Evolutionary conservation across 2,113 vertebrate species (phyloP), one percentile per base, ranked within the genome.

Genomic region (Phrynocephalus versicolor): DNA sequence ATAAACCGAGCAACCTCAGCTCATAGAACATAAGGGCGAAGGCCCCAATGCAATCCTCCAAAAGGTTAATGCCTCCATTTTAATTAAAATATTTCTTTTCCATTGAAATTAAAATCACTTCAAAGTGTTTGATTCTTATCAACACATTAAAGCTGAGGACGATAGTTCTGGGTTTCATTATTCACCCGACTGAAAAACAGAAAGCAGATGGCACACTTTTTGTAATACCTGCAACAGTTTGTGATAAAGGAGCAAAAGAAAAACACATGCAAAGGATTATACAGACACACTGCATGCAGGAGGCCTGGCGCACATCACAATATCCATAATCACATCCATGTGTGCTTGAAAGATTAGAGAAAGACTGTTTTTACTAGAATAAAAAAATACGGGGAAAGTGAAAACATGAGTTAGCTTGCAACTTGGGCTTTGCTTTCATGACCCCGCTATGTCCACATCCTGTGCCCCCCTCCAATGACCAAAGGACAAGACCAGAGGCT

Each of bases 61-160:
- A 9, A 27, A 33, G 62, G 58, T 23, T 37, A 39, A 13, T 37
- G 55, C 51, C 71, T 62, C 33, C 27, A 1, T 0, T 70, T 41
- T 2, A 73, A 85, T 70, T 1, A 0, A 82, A 90, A 85, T 0
- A 2, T 67, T 70, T 84, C 64, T 45, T 67, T 70, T 16, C 3
- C 4, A 64, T 27, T 55, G n/a, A 51, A 74, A 72, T 25, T 25
- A 64, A 86, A 35, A 18, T 80, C 65, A 78, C 70, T 78, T 78
- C 69, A 79, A 69, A 18, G 35, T 67, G 65, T 78, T 21, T 64
- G 1, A 75, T 58, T 64, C 85, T 75, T 88, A 89, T 57, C 83
- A 0, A 82, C 78, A 87, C 72, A 60, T 87, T 87, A 88, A 76
- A 83, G 35, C 78, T 83, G 35, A 70, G 83, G 85, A 51, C 74